Evolutionary conservation across 2,797 vertebrate species (phyloP).

Genomic region (Amblyopsis hoosieri): DNA sequence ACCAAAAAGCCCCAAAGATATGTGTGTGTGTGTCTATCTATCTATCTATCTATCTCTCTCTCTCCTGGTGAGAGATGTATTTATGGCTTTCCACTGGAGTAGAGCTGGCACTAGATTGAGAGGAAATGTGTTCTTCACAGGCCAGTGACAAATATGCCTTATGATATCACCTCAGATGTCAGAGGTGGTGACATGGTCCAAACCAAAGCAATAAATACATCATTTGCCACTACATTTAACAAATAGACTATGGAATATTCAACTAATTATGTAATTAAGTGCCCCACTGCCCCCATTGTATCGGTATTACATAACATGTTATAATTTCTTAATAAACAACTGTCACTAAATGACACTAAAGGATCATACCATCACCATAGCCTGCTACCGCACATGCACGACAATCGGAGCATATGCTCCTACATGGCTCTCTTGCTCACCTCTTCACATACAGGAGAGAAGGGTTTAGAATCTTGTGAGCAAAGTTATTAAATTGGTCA

Average conservation of each 20-base stretch:
- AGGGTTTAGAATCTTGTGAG: background rate
- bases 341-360: too few relatives aligned
- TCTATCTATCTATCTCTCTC: conserved; percentile 6
- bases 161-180: background rate
- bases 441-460: conserved; percentile 15
- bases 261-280: too few relatives aligned
- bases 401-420: conserved; percentile 32
- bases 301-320: background rate
- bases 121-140: conserved; percentile 19
- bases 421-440: conserved; percentile 36
- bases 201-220: too few relatives aligned
- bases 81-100: conserved; percentile 15
- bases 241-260: too few relatives aligned
- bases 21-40: background rate
- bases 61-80: conserved; percentile 19
- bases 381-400: conserved; percentile 1
- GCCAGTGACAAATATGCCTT: conserved; percentile 1
- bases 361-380: conserved; percentile 26
- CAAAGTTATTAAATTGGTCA: background rate
- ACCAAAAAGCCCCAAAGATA: background rate
- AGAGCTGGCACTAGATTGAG: conserved; percentile 6
- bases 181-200: background rate
- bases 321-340: background rate
- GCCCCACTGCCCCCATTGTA: too few relatives aligned
- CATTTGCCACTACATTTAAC: too few relatives aligned